phyloP scores from a whole-genome alignment of 2,113 vertebrate species.

The Fulica atra region DNA sequence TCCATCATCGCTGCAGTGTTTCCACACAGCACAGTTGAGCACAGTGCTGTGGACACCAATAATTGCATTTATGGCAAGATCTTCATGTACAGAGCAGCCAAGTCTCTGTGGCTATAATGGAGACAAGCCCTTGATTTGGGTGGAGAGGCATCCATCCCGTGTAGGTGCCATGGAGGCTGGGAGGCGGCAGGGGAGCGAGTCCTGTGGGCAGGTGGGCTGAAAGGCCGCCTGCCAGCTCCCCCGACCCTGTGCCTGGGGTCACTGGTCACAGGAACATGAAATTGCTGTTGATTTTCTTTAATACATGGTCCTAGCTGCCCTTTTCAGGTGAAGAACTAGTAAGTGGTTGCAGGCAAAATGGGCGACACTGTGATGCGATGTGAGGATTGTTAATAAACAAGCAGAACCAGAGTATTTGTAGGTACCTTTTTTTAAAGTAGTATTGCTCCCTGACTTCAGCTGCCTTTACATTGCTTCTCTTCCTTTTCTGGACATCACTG shows the following conservation, averaged over 20 bases:
- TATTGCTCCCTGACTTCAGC: not conserved
- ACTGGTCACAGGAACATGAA: not conserved
- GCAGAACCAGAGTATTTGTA: not conserved
- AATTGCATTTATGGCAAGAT: too few species aligned
- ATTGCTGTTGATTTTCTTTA: rapidly evolving
- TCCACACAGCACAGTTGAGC: rapidly evolving
- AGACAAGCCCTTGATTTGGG: not conserved
- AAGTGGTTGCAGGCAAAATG: not conserved
- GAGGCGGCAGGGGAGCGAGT: not conserved
- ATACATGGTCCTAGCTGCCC: not conserved
- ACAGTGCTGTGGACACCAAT: rapidly evolving
- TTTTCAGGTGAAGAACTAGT: not conserved
- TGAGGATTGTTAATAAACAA: not conserved
- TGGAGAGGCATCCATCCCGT: not conserved
- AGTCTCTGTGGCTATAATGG: not conserved
- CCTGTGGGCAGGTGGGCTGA: not conserved
- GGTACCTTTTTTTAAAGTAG: not conserved
- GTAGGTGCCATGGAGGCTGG: not conserved
- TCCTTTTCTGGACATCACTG: not conserved
- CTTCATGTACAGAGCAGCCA: not conserved
- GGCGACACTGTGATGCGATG: not conserved
- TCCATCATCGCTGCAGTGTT: not conserved
- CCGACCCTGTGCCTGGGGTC: rapidly evolving
- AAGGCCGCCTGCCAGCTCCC: not conserved
- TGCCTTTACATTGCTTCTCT: not conserved